These are phyloP conservation scores for Synergus laeviventris DNA, from an alignment of 2,888 invertebrate species.

Conservation along the genomic window DNA sequence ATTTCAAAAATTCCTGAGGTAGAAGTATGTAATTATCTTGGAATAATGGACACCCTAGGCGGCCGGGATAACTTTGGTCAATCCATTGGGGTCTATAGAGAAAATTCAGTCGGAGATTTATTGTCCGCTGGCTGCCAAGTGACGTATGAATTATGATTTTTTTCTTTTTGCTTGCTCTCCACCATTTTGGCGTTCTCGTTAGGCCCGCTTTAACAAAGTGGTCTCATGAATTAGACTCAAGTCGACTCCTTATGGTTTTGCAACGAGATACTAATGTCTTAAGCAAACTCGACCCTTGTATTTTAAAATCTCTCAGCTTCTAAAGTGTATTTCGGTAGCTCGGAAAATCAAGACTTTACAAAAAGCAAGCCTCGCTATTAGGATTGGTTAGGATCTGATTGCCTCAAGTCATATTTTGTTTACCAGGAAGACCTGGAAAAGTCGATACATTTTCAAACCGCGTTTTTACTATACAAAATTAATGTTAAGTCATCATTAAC, in stretches of 20 bases:
- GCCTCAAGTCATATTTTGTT: constrained; percentile 15
- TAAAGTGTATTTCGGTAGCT: constrained; percentile 7
- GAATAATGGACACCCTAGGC: constrained; percentile 64
- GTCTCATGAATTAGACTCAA: constrained; percentile 23
- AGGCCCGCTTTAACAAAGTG: constrained; percentile 40
- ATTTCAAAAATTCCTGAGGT: constrained; percentile 64
- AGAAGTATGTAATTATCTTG: constrained; percentile 65
- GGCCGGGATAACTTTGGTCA: constrained; percentile 55
- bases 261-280: constrained; percentile 24
- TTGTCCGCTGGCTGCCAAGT: constrained; percentile 46
- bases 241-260: constrained; percentile 17
- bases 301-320: background rate
- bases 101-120: constrained; percentile 48
- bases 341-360: background rate
- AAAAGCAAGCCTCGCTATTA: constrained; percentile 22
- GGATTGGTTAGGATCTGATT: constrained; percentile 28
- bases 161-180: constrained; percentile 32
- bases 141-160: constrained; percentile 54
- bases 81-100: constrained; percentile 9
- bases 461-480: no score
- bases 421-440: background rate
- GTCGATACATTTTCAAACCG: background rate
- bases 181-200: constrained; percentile 36
- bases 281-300: constrained; percentile 26
- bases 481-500: no score